Percentiles rank a stretch among this genome's conserved stretches.
Conservation (phyloP, 1,140 invertebrate genomes). For the Atta cephalotes region DNA sequence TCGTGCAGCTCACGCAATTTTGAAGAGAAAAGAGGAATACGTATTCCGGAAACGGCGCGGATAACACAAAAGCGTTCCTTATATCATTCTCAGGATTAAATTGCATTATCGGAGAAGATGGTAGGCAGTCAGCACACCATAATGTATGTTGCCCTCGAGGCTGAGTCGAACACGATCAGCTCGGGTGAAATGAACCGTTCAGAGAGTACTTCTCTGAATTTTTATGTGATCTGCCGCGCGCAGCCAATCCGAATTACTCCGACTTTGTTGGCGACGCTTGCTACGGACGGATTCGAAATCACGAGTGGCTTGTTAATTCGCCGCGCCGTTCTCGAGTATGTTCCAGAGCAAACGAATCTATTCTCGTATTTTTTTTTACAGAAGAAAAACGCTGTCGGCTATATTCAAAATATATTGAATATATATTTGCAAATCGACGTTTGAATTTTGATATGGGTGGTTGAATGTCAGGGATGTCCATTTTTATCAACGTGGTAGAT, state of each 20-base stretch:
- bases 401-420: slow-evolving; percentile 1
- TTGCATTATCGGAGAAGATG: slow-evolving; percentile 63
- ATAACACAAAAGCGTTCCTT: slow-evolving; percentile 41
- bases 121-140: slow-evolving; percentile 58
- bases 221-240: slow-evolving; percentile 54
- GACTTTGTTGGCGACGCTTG: slow-evolving; percentile 60
- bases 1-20: slow-evolving; percentile 36
- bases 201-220: slow-evolving; percentile 59
- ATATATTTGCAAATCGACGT: slow-evolving; percentile 17
- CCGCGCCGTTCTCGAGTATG: slow-evolving; percentile 14
- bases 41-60: slow-evolving; percentile 30
- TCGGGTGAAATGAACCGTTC: slow-evolving; percentile 65
- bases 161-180: slow-evolving; percentile 62
- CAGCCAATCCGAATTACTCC: slow-evolving; percentile 55
- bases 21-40: slow-evolving; percentile 15
- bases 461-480: not conserved
- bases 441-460: not conserved
- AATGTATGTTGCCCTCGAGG: slow-evolving; percentile 67
- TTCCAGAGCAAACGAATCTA: slow-evolving; percentile 6
- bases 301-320: slow-evolving; percentile 51
- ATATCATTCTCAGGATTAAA: slow-evolving; percentile 62
- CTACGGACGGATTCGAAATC: slow-evolving; percentile 56
- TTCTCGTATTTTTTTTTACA: not conserved
- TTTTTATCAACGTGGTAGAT: no score
- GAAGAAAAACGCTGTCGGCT: not conserved